phyloP scores from a whole-genome alignment of 2,888 invertebrate genomes.

The Crocallis elinguaria region DNA sequence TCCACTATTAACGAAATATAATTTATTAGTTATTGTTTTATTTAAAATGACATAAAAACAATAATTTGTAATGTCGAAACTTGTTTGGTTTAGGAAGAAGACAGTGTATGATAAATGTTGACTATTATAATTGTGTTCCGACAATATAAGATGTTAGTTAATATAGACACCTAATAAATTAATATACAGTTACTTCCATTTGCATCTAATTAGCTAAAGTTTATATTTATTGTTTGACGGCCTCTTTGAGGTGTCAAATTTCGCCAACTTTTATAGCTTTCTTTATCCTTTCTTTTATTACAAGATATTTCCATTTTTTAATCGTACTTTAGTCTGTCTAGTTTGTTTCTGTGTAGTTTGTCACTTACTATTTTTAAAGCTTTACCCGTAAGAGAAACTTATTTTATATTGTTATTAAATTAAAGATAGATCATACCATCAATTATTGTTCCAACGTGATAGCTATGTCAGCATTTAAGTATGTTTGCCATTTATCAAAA shows the following conservation, averaged over 20 bases:
- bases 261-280: constrained; percentile 2
- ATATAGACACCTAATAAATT: constrained; percentile 20
- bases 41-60: constrained; percentile 8
- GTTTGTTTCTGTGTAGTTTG: no score
- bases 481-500: no score
- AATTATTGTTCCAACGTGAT: no score
- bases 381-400: no score
- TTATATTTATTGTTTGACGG: constrained; percentile 9
- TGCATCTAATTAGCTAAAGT: constrained; percentile 13
- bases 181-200: constrained; percentile 22
- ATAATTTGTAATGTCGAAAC: constrained; percentile 24
- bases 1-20: constrained; percentile 10
- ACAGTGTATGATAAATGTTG: constrained; percentile 34
- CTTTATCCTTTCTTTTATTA: not conserved
- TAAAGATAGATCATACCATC: no score
- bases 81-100: constrained; percentile 38
- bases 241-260: constrained; percentile 14
- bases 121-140: constrained; percentile 27
- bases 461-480: no score
- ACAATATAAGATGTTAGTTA: constrained; percentile 20
- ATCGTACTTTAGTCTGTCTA: no score
- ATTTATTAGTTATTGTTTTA: constrained; percentile 31
- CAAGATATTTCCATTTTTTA: no score
- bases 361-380: no score
- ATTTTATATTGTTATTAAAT: no score